Base-by-base conservation (phyloP, 1,140 invertebrate species). In the Ganaspis sp. region DNA sequence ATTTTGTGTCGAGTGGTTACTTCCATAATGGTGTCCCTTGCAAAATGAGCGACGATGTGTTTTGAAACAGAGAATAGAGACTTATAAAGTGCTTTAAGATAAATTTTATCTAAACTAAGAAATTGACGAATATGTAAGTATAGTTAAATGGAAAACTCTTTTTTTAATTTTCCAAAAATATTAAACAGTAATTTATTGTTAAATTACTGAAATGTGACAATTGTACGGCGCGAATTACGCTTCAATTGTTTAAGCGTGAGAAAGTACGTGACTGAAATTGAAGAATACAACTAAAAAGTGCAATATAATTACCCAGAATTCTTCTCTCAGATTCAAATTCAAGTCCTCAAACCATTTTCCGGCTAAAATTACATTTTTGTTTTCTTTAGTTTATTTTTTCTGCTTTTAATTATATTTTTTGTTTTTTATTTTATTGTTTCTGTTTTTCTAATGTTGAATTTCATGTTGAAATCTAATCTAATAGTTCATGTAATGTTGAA, bases 1-100 rank as follows among this genome's bases (percentile, higher is more conserved):
- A 85, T 82, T 90, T 91, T 76, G 84, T 90, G 58, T 85, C 89
- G 38, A 85, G 87, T 71, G 88, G 89, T 49, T 82, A 76, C 73
- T 29, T 64, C 23, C 58, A 64, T 12, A 64, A 64, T 29, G 58
- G 58, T 12, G 26, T 29, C 1, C 0, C 54, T 12, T 58, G 54
- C 15, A 26, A 58, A 58, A 58, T 58, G 54, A 58, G 9, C 12
- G 19, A 58, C 3, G 54, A 58, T 21, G 23, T 21, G 5, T 58
- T 23, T 58, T 58, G 26, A 58, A 1, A 21, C 5, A 11, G 21
- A 58, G 37, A 53, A 58, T 15, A 21, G 21, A 54, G 17, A 73
- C 49, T 34, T 15, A 37, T 34, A 73, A 29, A 29, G 53, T 73
- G 19, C 21, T 42, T 70, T 73, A 45, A 15, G 12, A 12, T 49